Percentiles rank a stretch among this genome's conserved stretches.
Evolutionary conservation across 2,888 invertebrate species (phyloP).

Genomic region (Patella ulyssiponensis): DNA sequence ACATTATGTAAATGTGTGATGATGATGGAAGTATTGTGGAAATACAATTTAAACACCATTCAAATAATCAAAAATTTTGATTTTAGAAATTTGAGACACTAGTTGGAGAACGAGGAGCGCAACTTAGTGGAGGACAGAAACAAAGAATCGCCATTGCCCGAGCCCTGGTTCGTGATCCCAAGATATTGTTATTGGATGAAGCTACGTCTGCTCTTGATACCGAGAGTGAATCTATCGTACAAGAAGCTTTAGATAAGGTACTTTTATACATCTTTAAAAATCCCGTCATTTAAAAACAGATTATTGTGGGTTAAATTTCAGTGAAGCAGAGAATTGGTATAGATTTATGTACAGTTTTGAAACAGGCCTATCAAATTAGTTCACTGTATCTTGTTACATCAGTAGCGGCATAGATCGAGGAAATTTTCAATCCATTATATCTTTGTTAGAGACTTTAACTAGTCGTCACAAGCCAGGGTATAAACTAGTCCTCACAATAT

Average conservation of each 20-base stretch:
- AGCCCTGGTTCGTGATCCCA: constrained; percentile 79
- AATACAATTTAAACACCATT: no score
- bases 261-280: no score
- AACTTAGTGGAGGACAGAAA: constrained; percentile 72
- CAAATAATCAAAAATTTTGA: neutral
- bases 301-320: no score
- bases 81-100: constrained; percentile 63
- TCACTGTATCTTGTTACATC: no score
- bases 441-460: no score
- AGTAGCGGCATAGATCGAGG: no score
- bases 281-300: neutral
- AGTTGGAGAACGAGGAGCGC: constrained; percentile 69
- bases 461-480: no score
- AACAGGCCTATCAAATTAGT: no score
- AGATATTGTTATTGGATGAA: constrained; percentile 75
- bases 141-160: constrained; percentile 80
- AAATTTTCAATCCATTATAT: no score
- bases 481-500: no score
- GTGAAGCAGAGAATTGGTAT: no score
- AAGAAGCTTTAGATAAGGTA: constrained; percentile 77
- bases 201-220: constrained; percentile 71
- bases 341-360: no score
- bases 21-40: neutral
- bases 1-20: neutral
- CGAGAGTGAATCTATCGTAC: constrained; percentile 64